Conservation (phyloP, 2,797 vertebrate species). For the Salmo trutta region DNA sequence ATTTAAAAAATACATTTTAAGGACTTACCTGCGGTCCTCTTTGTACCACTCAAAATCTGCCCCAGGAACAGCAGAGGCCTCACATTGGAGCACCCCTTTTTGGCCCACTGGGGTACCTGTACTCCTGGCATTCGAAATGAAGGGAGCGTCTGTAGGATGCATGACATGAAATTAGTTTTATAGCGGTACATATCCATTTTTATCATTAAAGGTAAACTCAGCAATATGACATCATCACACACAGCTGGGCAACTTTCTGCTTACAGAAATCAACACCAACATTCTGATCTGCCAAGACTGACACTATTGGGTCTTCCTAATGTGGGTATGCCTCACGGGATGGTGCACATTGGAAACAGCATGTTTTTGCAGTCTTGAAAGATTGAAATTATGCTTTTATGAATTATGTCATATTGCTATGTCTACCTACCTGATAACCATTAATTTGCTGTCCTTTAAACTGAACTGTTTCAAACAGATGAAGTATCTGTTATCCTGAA, state of each 20-base stretch:
- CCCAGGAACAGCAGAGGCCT: conserved; percentile 90
- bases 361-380: background rate
- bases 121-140: conserved; percentile 88
- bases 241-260: background rate
- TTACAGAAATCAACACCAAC: background rate
- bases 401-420: background rate
- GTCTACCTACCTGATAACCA: background rate
- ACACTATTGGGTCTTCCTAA: no score
- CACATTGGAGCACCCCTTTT: conserved; percentile 90
- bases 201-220: background rate
- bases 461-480: background rate
- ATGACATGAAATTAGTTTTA: conserved; percentile 6
- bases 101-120: conserved; percentile 89
- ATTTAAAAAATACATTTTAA: background rate
- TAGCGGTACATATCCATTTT: background rate
- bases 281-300: background rate
- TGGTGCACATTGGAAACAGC: background rate
- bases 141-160: conserved; percentile 84
- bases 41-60: conserved; percentile 98
- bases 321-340: background rate
- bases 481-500: background rate
- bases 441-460: background rate
- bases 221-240: no score
- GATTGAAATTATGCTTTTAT: background rate
- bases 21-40: conserved; percentile 88